phyloP scores from a whole-genome alignment of 2,113 vertebrate species.

The Lichenostomus cassidix region DNA sequence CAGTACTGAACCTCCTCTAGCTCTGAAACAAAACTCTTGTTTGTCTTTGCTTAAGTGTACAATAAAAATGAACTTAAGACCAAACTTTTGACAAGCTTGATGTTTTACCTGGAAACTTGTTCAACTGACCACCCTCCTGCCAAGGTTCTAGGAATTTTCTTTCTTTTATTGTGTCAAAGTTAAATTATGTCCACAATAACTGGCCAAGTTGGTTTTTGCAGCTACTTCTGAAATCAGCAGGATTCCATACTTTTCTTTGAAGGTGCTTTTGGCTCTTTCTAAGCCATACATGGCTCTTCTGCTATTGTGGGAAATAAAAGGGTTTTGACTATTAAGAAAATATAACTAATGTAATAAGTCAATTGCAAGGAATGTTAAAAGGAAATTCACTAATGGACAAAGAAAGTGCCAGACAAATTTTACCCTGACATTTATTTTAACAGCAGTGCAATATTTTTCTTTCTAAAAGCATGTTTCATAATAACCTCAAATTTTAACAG shows the following conservation, averaged over 20 bases:
- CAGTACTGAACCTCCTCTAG: background rate
- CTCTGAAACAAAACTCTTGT: background rate
- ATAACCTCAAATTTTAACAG: background rate
- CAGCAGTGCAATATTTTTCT: background rate
- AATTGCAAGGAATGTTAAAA: background rate
- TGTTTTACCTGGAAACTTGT: background rate
- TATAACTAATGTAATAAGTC: background rate
- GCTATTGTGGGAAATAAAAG: background rate
- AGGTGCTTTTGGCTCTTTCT: background rate
- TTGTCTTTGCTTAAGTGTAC: background rate
- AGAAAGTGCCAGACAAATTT: background rate
- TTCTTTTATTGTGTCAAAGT: background rate
- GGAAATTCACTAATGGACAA: background rate
- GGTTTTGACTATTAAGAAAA: background rate
- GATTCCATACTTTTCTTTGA: background rate
- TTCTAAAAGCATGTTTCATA: background rate
- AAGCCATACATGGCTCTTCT: background rate
- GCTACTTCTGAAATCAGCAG: background rate
- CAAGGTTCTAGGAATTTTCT: background rate
- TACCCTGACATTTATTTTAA: background rate
- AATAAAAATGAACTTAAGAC: background rate
- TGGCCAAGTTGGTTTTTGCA: background rate
- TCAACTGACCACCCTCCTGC: background rate
- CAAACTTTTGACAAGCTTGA: background rate
- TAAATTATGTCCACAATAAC: background rate